Percentiles rank a stretch among this genome's conserved stretches.
Conservation (phyloP, 2,888 invertebrate genomes). For the Parnassius mnemosyne region DNA sequence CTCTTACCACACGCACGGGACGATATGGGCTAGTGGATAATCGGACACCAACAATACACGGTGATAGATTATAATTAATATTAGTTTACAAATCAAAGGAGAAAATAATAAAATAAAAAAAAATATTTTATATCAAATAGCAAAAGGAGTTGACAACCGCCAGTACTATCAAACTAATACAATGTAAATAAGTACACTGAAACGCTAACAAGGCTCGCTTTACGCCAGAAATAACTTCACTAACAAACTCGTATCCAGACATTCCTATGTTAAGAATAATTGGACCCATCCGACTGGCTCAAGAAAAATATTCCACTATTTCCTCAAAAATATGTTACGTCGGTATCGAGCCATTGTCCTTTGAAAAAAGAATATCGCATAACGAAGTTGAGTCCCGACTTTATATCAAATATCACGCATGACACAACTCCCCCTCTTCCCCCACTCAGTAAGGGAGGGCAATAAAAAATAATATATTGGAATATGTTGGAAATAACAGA, state of each 20-base stretch:
- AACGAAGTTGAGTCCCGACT: constrained; percentile 80
- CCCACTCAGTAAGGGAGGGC: constrained; percentile 52
- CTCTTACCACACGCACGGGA: too few relatives aligned
- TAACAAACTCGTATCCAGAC: constrained; percentile 66
- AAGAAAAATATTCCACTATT: constrained; percentile 70
- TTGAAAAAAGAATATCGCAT: constrained; percentile 79
- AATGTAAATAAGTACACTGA: constrained; percentile 24
- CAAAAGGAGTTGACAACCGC: constrained; percentile 12
- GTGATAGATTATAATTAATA: too few relatives aligned
- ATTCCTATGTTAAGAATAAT: constrained; percentile 70
- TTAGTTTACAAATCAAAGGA: too few relatives aligned
- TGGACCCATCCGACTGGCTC: constrained; percentile 65
- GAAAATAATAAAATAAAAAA: background rate
- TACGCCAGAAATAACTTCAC: constrained; percentile 44
- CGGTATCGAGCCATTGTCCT: constrained; percentile 73
- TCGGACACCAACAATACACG: too few relatives aligned
- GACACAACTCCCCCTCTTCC: constrained; percentile 63
- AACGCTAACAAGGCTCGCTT: constrained; percentile 39
- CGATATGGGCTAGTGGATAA: too few relatives aligned
- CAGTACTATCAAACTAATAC: constrained; percentile 23
- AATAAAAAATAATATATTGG: constrained; percentile 82
- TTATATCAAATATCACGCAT: constrained; percentile 81
- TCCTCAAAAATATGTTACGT: constrained; percentile 72
- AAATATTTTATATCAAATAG: background rate
- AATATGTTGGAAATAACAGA: constrained; percentile 81